Conservation (phyloP, 2,797 vertebrate species). For the Galagoides demidoff region DNA sequence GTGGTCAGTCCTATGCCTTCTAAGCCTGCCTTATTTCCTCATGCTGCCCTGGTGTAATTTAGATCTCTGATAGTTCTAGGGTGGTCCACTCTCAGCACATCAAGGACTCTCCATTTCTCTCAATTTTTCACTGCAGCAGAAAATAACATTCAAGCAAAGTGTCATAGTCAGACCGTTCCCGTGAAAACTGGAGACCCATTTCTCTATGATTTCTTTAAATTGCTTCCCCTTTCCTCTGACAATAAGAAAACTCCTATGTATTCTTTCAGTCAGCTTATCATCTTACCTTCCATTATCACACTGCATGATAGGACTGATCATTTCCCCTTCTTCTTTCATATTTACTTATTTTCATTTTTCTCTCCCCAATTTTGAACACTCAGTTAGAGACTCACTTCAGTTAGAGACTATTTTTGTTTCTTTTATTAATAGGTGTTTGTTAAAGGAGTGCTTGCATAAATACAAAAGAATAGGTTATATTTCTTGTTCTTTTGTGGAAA, state of each 20-base stretch:
- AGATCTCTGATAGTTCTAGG: background rate
- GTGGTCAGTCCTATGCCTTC: background rate
- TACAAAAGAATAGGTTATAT: background rate
- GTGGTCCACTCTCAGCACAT: background rate
- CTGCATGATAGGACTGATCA: background rate
- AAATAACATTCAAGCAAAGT: background rate
- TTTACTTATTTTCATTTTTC: background rate
- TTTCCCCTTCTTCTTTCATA: background rate
- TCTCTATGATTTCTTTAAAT: background rate
- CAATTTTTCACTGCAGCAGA: background rate
- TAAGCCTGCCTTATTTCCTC: conserved; percentile 8
- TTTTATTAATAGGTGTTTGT: background rate
- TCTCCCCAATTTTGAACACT: background rate
- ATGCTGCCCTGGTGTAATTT: background rate
- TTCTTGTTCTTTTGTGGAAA: background rate
- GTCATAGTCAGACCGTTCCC: background rate
- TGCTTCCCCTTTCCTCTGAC: background rate
- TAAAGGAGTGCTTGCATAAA: background rate
- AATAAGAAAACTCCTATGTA: background rate
- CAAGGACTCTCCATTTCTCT: background rate
- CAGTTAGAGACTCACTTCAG: no score
- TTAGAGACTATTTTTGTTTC: background rate
- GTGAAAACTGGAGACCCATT: background rate
- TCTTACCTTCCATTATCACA: background rate
- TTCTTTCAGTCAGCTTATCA: background rate